phyloP scores from a whole-genome alignment of 1,140 invertebrate genomes.

The Portunus trituberculatus region DNA sequence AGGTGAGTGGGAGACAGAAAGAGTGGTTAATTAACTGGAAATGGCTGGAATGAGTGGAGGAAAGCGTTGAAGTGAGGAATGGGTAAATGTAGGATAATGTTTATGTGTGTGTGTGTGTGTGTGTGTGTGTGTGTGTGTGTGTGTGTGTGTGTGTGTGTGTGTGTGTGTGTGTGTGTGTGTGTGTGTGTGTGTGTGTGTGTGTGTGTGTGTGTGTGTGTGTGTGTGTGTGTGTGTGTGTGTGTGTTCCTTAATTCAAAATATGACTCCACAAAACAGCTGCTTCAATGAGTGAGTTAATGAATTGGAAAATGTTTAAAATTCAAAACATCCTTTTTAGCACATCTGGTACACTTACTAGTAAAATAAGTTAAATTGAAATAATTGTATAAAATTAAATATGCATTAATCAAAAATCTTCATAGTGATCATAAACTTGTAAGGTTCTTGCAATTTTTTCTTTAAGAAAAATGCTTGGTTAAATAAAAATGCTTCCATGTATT shows the following conservation, averaged over 20 bases:
- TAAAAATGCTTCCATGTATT: no score
- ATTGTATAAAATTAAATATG: no score
- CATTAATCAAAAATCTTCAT: no score
- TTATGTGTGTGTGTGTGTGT: background rate
- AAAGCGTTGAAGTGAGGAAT: background rate
- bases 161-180: background rate
- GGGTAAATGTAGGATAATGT: background rate
- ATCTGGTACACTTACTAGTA: no score
- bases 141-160: background rate
- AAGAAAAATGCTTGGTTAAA: no score
- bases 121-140: background rate
- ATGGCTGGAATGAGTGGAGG: background rate
- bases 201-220: background rate
- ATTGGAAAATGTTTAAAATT: no score
- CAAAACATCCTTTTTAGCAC: no score
- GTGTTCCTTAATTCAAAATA: background rate
- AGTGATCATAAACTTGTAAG: no score
- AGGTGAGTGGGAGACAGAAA: conserved; percentile 18
- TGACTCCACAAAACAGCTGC: no score
- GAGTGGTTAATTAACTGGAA: conserved; percentile 13
- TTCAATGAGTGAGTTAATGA: no score
- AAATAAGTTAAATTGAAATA: no score
- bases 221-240: background rate
- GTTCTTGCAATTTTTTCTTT: no score
- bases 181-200: background rate